phyloP scores from a whole-genome alignment of 2,113 vertebrate genomes.

The Lepus americanus region DNA sequence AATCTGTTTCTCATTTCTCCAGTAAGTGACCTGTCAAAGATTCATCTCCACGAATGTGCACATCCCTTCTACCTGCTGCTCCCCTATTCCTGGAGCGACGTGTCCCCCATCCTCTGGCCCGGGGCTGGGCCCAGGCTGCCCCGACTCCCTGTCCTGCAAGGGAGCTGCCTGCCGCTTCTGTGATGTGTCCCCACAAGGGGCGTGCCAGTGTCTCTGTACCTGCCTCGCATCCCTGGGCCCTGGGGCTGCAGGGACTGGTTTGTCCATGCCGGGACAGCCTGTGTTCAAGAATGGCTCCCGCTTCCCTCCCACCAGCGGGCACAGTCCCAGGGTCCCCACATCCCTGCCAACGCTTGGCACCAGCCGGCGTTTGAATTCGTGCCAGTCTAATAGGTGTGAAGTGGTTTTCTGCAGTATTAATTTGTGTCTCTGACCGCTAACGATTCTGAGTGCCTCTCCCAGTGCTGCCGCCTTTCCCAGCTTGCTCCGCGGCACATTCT shows the following conservation, averaged over 20 bases:
- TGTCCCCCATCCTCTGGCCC: background rate
- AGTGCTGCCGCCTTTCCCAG: background rate
- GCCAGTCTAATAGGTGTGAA: background rate
- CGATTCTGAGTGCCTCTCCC: background rate
- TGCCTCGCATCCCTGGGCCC: background rate
- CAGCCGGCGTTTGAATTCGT: background rate
- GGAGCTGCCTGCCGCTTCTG: background rate
- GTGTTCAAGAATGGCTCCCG: background rate
- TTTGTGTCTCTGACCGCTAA: background rate
- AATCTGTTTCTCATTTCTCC: background rate
- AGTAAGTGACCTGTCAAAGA: background rate
- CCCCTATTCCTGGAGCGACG: too few species aligned
- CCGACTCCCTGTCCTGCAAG: background rate
- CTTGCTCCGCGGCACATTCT: too few species aligned
- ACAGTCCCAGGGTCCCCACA: accelerated
- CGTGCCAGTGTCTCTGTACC: background rate
- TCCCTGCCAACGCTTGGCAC: background rate
- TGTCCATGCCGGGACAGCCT: background rate
- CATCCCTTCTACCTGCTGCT: background rate
- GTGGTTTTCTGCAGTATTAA: background rate
- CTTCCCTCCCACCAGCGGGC: background rate
- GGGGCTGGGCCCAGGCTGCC: background rate
- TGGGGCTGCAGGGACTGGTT: background rate
- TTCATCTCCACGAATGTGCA: background rate
- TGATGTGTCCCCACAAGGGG: background rate